phyloP scores from a whole-genome alignment of 2,797 vertebrate species.

The Mus spretus region DNA sequence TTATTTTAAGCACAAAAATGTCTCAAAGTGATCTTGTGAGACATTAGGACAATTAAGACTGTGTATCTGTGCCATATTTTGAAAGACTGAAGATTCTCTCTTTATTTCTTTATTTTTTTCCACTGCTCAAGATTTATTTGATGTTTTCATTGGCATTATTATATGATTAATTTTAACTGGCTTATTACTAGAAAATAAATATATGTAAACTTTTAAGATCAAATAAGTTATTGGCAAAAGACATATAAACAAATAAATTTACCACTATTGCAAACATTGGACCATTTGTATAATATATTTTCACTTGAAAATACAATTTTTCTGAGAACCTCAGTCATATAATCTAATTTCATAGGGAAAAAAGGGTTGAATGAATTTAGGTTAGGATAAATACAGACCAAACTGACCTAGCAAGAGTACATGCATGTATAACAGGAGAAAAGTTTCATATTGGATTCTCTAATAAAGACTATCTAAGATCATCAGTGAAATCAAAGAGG shows the following conservation, averaged over 20 bases:
- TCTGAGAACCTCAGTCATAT: background rate
- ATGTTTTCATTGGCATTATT: background rate
- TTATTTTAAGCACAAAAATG: background rate
- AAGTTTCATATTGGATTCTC: background rate
- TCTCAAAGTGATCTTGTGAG: background rate
- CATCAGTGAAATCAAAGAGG: background rate
- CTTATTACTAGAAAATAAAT: background rate
- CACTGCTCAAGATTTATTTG: too few relatives aligned
- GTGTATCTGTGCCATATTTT: background rate
- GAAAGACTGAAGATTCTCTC: background rate
- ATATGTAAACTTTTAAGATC: background rate
- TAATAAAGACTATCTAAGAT: background rate
- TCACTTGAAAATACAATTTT: background rate
- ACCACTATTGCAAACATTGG: background rate
- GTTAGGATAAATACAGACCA: background rate
- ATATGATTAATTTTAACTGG: background rate
- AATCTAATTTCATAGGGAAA: background rate
- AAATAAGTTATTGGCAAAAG: background rate
- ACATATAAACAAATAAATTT: background rate
- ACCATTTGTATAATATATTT: background rate
- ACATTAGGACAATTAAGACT: background rate
- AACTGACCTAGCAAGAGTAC: background rate
- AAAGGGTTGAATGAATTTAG: background rate
- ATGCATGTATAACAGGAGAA: background rate
- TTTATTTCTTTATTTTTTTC: too few relatives aligned